Evolutionary conservation across 2,888 invertebrate species (phyloP).

Genomic region (Mimas tiliae): DNA sequence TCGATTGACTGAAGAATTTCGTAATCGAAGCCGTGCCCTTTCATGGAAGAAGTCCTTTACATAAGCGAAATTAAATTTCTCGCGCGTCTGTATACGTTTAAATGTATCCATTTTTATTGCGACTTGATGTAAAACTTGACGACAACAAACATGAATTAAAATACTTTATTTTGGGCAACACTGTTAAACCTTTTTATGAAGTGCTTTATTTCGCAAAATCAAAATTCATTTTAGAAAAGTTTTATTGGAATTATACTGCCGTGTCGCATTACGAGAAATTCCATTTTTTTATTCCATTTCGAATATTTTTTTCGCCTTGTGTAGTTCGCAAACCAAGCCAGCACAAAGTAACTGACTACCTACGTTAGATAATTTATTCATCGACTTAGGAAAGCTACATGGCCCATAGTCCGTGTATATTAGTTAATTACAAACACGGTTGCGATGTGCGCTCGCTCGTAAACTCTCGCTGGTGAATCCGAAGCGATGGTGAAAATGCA

Average conservation of each 20-base stretch:
- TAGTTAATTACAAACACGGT: constrained; percentile 50
- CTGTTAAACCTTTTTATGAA: not conserved
- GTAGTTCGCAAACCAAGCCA: not conserved
- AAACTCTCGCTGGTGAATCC: constrained; percentile 62
- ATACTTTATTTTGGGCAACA: not conserved
- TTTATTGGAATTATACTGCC: no score
- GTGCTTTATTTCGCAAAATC: not conserved
- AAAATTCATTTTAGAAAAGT: not conserved
- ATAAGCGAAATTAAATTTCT: constrained; percentile 42
- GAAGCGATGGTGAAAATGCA: constrained; percentile 65
- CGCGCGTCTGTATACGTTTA: constrained; percentile 9
- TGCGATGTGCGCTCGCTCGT: constrained; percentile 60
- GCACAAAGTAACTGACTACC: not conserved
- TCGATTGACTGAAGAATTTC: constrained; percentile 31
- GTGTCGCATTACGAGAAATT: no score
- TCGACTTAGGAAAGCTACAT: constrained; percentile 16
- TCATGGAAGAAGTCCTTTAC: constrained; percentile 42
- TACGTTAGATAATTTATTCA: constrained; percentile 20
- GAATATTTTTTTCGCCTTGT: no score
- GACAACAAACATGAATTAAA: constrained; percentile 17
- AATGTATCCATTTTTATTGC: constrained; percentile 8
- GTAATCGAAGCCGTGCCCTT: constrained; percentile 48
- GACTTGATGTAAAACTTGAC: constrained; percentile 36
- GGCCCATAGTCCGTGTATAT: constrained; percentile 37
- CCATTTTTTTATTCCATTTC: no score